Evolutionary conservation across 2,888 invertebrate genomes (phyloP).

Genomic region (Teleiodes luculella): DNA sequence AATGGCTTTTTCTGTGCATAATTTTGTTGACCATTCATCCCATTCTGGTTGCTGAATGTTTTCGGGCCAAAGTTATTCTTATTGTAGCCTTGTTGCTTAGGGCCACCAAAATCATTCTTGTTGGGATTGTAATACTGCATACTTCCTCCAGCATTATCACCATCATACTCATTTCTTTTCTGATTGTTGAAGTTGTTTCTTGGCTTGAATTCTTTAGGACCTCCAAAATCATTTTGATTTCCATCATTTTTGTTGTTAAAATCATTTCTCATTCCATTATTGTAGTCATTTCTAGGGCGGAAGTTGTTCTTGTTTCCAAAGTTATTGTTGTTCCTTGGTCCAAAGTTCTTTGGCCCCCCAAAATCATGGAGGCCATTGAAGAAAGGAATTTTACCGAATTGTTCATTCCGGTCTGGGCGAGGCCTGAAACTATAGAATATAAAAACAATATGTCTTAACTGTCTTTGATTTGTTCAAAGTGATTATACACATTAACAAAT

Average conservation of each 20-base stretch:
- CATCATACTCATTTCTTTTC: constrained; percentile 62
- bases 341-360: constrained; percentile 73
- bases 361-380: constrained; percentile 67
- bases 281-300: constrained; percentile 71
- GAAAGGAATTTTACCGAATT: constrained; percentile 79
- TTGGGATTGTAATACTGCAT: constrained; percentile 67
- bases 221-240: constrained; percentile 67
- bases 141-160: constrained; percentile 55
- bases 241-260: constrained; percentile 62
- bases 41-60: constrained; percentile 56
- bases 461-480: too few relatives aligned
- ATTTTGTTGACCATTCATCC: constrained; percentile 46
- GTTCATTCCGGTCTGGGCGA: constrained; percentile 82
- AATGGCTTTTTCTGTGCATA: constrained; percentile 61
- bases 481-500: too few relatives aligned
- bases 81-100: constrained; percentile 60
- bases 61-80: constrained; percentile 64
- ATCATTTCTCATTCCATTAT: constrained; percentile 64
- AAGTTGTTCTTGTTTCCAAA: constrained; percentile 65
- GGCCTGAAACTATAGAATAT: constrained; percentile 72
- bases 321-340: constrained; percentile 56
- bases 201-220: constrained; percentile 67
- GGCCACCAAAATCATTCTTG: constrained; percentile 71
- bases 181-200: constrained; percentile 65
- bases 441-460: not conserved